Percentiles rank a stretch among this genome's conserved stretches.
phyloP scores from a whole-genome alignment of 2,888 invertebrate species.

The Nematopogon swammerdamellus region DNA sequence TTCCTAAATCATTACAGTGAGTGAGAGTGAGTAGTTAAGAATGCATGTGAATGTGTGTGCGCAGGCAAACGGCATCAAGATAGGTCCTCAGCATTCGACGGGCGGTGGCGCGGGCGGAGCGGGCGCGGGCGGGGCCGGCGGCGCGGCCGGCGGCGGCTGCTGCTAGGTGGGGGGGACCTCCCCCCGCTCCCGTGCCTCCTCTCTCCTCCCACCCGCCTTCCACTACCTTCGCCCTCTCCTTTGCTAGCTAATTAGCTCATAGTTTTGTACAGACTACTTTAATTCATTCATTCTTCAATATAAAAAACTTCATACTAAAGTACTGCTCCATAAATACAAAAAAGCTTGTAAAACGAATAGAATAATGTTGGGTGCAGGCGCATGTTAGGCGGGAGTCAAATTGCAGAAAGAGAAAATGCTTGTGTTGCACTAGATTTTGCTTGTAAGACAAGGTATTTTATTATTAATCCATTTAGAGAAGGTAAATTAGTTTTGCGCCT shows the following conservation, averaged over 20 bases:
- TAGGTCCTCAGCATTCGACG: slow-evolving; percentile 97
- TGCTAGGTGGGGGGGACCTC: slow-evolving; percentile 61
- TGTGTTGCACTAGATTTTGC: no score
- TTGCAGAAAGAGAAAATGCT: no score
- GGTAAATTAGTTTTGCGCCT: no score
- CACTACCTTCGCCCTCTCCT: not conserved
- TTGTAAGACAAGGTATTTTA: no score
- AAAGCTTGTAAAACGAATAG: no score
- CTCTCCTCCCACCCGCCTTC: not conserved
- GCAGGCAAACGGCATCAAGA: slow-evolving; percentile 99
- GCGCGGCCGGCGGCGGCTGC: slow-evolving; percentile 86
- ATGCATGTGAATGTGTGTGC: slow-evolving; percentile 15
- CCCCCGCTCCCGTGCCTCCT: not conserved
- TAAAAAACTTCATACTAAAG: no score
- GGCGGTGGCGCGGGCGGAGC: slow-evolving; percentile 80
- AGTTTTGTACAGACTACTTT: not conserved
- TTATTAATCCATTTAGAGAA: no score
- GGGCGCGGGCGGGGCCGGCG: slow-evolving; percentile 73
- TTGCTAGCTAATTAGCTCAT: not conserved
- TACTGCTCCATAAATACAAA: no score
- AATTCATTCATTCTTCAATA: not conserved
- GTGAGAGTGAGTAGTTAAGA: no score
- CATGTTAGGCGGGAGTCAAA: no score
- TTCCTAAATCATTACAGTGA: no score
- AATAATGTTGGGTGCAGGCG: no score